Conservation (phyloP, 2,888 invertebrate genomes). For the Agrotis exclamationis region DNA sequence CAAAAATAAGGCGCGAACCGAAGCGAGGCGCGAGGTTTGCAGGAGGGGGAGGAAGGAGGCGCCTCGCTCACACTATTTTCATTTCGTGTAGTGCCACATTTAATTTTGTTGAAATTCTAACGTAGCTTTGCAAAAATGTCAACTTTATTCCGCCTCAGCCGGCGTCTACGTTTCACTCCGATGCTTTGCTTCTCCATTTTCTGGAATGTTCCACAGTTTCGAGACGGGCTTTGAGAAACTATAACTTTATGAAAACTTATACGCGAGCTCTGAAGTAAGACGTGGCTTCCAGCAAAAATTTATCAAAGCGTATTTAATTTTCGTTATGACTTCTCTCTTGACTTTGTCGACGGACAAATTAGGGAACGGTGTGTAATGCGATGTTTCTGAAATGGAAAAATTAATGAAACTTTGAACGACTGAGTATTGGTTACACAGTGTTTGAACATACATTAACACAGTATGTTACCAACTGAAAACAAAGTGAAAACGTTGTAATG, state of each 20-base stretch:
- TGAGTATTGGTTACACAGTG: constrained; percentile 1
- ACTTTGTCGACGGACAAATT: constrained; percentile 65
- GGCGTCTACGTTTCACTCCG: constrained; percentile 86
- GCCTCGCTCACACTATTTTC: constrained; percentile 85
- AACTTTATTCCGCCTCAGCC: constrained; percentile 90
- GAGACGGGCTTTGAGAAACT: constrained; percentile 90
- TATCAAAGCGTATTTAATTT: constrained; percentile 90
- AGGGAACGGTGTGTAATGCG: constrained; percentile 36
- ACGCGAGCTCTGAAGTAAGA: constrained; percentile 86
- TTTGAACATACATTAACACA: constrained; percentile 4
- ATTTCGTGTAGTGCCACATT: constrained; percentile 91
- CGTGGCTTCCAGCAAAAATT: constrained; percentile 88
- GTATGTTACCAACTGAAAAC: constrained; percentile 1
- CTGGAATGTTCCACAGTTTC: constrained; percentile 87
- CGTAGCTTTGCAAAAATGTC: constrained; percentile 91
- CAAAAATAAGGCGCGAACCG: constrained; percentile 76
- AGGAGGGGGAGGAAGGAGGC: constrained; percentile 47
- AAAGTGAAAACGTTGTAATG: constrained; percentile 28
- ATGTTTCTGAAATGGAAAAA: constrained; percentile 29
- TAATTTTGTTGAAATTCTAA: constrained; percentile 91
- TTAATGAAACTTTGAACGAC: not conserved
- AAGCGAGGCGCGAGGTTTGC: constrained; percentile 39
- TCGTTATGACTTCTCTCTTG: constrained; percentile 86
- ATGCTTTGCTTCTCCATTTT: constrained; percentile 89
- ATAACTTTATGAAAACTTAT: constrained; percentile 90